Conservation (phyloP, 2,113 vertebrate genomes). For the Bungarus multicinctus region DNA sequence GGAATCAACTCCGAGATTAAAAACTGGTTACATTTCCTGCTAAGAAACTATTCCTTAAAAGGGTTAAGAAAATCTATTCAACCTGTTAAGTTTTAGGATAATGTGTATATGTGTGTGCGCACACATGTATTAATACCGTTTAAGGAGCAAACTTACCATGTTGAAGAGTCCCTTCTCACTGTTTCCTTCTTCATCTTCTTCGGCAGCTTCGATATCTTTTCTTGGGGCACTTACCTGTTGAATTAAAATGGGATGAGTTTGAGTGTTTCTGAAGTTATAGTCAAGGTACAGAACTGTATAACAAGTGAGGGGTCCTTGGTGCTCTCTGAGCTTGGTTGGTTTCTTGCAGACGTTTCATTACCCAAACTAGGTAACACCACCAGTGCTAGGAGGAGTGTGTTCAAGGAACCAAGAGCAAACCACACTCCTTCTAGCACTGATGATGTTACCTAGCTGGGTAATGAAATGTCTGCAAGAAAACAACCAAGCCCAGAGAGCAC, state of each 20-base stretch:
- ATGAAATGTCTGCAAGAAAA: not conserved
- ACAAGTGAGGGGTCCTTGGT: not conserved
- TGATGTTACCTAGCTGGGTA: not conserved
- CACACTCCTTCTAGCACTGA: not conserved
- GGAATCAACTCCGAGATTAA: not conserved
- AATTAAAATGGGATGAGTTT: not conserved
- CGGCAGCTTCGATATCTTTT: slow-evolving; percentile 83
- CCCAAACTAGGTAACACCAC: not conserved
- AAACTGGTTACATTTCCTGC: not conserved
- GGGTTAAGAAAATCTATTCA: too few species aligned
- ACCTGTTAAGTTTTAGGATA: not conserved
- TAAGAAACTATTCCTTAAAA: not conserved
- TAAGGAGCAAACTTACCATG: slow-evolving; percentile 77
- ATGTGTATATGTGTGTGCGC: not conserved
- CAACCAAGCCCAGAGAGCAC: not conserved
- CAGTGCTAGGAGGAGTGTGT: not conserved
- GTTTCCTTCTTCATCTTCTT: slow-evolving; percentile 68
- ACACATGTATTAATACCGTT: not conserved
- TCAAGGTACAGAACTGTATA: not conserved
- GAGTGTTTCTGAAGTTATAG: not conserved
- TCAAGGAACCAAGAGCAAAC: too few species aligned
- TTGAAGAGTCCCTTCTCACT: slow-evolving; percentile 84
- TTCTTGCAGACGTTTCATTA: not conserved
- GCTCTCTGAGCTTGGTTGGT: not conserved
- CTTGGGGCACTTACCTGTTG: slow-evolving; percentile 84